Percentiles rank a stretch among this genome's conserved stretches.
Conservation (phyloP, 2,888 invertebrate genomes). For the Cephus pulcher region DNA sequence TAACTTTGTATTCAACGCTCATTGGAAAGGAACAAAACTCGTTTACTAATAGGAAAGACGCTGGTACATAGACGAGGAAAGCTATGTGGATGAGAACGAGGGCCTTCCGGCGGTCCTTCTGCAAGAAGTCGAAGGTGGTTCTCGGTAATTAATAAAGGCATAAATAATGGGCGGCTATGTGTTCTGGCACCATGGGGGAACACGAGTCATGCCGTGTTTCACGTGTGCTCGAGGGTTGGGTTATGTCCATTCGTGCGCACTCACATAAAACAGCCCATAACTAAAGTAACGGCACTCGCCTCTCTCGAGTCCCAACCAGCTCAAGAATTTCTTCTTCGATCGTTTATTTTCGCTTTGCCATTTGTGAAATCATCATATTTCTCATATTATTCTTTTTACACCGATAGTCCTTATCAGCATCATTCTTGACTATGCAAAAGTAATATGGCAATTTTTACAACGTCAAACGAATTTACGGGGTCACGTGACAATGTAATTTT, state of each 20-base stretch:
- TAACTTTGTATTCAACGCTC: not conserved
- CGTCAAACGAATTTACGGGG: not conserved
- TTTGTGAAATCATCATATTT: not conserved
- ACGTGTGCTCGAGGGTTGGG: not conserved
- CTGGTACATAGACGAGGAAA: not conserved
- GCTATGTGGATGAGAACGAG: not conserved
- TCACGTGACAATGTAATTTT: not conserved
- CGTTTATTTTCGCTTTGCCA: constrained; percentile 2
- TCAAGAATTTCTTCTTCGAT: not conserved
- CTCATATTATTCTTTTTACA: not conserved
- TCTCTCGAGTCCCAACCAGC: not conserved
- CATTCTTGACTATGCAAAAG: not conserved
- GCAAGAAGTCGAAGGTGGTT: not conserved
- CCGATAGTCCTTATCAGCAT: not conserved
- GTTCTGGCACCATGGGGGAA: constrained; percentile 2
- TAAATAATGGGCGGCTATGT: constrained; percentile 2
- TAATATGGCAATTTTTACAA: constrained; percentile 10
- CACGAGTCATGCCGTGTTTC: not conserved
- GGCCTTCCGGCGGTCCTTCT: not conserved
- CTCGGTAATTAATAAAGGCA: constrained; percentile 8
- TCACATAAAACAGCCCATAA: constrained; percentile 12
- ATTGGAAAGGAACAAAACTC: not conserved
- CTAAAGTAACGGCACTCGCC: constrained; percentile 12
- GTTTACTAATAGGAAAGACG: not conserved
- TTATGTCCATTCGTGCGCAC: constrained; percentile 1